phyloP scores from a whole-genome alignment of 23 tunicate genomes.

The Pegea sp. region DNA sequence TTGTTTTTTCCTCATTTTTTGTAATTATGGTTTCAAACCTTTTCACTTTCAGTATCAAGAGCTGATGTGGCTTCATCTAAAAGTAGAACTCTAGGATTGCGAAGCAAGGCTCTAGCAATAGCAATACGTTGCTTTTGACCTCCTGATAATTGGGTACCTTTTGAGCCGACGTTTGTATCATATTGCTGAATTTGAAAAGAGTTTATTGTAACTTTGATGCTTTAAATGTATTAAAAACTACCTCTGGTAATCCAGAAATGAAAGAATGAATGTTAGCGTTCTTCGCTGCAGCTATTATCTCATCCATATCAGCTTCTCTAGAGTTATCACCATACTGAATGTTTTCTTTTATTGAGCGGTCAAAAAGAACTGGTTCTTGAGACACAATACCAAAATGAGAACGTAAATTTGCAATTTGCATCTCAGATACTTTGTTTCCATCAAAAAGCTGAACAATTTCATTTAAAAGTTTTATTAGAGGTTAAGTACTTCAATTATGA shows the following conservation, averaged over 20 bases:
- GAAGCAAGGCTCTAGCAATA: too few relatives aligned
- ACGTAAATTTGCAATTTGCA: conserved; percentile 64
- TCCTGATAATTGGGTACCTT: conserved; percentile 18
- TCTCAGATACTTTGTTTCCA: too few relatives aligned
- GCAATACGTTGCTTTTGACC: too few relatives aligned
- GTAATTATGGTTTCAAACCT: too few relatives aligned
- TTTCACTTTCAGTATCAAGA: too few relatives aligned
- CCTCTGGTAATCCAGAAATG: conserved; percentile 55
- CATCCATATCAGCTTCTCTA: conserved; percentile 30
- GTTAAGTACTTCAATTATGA: background rate
- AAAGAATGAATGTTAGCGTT: conserved; percentile 72
- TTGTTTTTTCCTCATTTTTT: too few relatives aligned
- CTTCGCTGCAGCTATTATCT: conserved; percentile 48
- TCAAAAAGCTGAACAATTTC: too few relatives aligned
- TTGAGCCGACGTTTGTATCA: conserved; percentile 9
- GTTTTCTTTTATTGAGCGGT: conserved; percentile 67
- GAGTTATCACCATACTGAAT: conserved; percentile 72
- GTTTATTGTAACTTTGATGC: background rate
- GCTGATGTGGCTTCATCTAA: too few relatives aligned
- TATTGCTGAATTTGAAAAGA: conserved; percentile 5
- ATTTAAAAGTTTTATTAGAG: background rate
- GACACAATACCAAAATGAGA: conserved; percentile 71
- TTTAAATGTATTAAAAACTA: background rate
- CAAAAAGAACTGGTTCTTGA: conserved; percentile 88
- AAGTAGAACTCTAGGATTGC: too few relatives aligned